Percentiles rank a stretch among this genome's conserved stretches.
Evolutionary conservation across 2,113 vertebrate species (phyloP).

Genomic region (Peromyscus polionotus): DNA sequence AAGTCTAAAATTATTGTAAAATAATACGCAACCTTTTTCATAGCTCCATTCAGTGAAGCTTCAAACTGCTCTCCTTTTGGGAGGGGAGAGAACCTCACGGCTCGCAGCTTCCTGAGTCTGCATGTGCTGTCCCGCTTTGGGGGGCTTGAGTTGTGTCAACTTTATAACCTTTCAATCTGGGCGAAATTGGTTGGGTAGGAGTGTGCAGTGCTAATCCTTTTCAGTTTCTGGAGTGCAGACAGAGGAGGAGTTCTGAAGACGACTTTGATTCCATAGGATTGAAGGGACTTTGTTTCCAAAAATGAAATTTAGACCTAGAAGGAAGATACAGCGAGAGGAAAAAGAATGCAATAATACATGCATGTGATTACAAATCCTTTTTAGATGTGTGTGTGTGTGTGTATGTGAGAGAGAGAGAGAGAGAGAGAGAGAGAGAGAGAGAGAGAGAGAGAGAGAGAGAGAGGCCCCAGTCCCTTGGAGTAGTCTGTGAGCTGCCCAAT

Average conservation of each 20-base stretch:
- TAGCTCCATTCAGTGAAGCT: slow-evolving; percentile 72
- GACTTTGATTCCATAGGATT: not conserved
- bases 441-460: no score
- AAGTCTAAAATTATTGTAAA: slow-evolving; percentile 82
- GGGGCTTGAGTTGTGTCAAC: slow-evolving; percentile 32
- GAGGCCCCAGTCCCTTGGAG: not conserved
- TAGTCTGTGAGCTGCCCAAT: not conserved
- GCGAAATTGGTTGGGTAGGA: slow-evolving; percentile 65
- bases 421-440: no score
- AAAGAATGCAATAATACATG: not conserved
- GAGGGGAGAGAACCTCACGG: slow-evolving; percentile 57
- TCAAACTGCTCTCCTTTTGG: slow-evolving; percentile 74
- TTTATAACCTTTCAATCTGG: slow-evolving; percentile 68
- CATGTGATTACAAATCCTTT: not conserved
- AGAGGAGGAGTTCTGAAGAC: not conserved
- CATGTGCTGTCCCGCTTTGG: slow-evolving; percentile 61
- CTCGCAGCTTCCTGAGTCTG: slow-evolving; percentile 66
- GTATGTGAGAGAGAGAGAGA: no score
- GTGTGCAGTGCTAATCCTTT: slow-evolving; percentile 25
- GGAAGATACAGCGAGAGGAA: not conserved
- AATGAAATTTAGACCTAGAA: slow-evolving; percentile 14
- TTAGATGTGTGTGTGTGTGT: not conserved
- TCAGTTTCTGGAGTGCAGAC: not conserved
- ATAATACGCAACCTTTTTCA: slow-evolving; percentile 74
- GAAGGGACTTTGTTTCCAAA: not conserved